Conservation (phyloP, 2,888 invertebrate species). For the Drosophila nigritarsus region DNA sequence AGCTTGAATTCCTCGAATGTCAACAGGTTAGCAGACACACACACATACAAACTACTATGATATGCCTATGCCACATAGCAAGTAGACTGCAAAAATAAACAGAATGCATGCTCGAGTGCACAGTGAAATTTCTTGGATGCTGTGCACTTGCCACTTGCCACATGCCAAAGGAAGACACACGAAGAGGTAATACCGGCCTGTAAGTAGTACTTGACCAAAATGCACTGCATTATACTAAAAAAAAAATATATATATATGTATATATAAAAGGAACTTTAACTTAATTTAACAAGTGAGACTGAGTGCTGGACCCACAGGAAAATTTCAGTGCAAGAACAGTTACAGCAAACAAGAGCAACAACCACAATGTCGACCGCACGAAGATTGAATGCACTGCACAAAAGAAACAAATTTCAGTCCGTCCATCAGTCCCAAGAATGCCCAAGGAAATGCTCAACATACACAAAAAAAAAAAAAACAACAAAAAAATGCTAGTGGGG, state of each 20-base stretch:
- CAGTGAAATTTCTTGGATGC: conserved; percentile 56
- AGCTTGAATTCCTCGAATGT: conserved; percentile 25
- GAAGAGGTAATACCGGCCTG: conserved; percentile 36
- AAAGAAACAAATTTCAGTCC: conserved; percentile 66
- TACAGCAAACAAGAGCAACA: conserved; percentile 12
- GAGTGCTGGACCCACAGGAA: conserved; percentile 28
- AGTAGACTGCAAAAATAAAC: conserved; percentile 53
- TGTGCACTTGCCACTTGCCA: conserved; percentile 53
- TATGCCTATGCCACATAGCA: conserved; percentile 36
- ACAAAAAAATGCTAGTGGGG: conserved; percentile 52
- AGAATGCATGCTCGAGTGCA: conserved; percentile 49
- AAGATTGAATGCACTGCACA: conserved; percentile 61
- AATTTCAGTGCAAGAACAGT: conserved; percentile 5
- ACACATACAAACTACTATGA: conserved; percentile 14
- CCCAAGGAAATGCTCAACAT: conserved; percentile 67
- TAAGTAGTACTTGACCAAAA: conserved; percentile 61
- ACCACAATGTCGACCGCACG: conserved; percentile 31
- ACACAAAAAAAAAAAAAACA: conserved; percentile 21
- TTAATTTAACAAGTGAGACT: conserved; percentile 69
- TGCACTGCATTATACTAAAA: conserved; percentile 60
- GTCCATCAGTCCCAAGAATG: conserved; percentile 52
- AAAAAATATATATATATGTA: neutral
- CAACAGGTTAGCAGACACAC: conserved; percentile 47
- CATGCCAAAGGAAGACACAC: conserved; percentile 41
- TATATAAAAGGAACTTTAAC: conserved; percentile 52